Percentiles rank a stretch among this genome's conserved stretches.
Evolutionary conservation across 1,140 invertebrate genomes (phyloP).

Genomic region (Belonocnema kinseyi): DNA sequence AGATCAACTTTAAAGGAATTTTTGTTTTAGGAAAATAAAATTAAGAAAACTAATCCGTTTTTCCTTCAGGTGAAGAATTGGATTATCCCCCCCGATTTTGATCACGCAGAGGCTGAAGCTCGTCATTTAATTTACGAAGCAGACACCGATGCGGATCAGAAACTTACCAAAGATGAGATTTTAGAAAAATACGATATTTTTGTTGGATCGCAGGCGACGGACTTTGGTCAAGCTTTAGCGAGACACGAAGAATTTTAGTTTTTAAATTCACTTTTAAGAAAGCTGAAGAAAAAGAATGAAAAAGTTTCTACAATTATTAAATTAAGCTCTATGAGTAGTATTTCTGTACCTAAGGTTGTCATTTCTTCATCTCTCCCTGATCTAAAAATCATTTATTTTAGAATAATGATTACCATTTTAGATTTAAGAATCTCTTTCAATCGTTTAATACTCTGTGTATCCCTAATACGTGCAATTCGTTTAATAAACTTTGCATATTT

Average conservation of each 20-base stretch:
- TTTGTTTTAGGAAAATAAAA: not conserved
- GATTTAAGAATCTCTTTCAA: not conserved
- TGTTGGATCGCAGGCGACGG: constrained; percentile 98
- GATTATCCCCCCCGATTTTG: constrained; percentile 97
- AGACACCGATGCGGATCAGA: constrained; percentile 92
- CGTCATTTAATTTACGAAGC: constrained; percentile 97
- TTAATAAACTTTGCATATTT: constrained; percentile 23
- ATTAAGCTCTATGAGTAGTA: not conserved
- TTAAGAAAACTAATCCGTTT: not conserved
- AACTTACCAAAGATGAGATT: constrained; percentile 94
- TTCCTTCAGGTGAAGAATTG: constrained; percentile 85
- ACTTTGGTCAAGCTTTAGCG: constrained; percentile 96
- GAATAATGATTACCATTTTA: not conserved
- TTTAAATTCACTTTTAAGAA: constrained; percentile 37
- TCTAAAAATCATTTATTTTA: constrained; percentile 2
- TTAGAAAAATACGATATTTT: constrained; percentile 97
- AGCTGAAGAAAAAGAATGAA: not conserved
- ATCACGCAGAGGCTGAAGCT: constrained; percentile 97
- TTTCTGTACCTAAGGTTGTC: not conserved
- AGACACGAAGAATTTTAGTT: constrained; percentile 95
- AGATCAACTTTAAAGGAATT: not conserved
- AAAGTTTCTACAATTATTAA: not conserved
- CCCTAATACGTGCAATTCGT: not conserved
- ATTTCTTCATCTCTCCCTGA: not conserved
- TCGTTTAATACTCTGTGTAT: not conserved